Percentiles rank a stretch among this genome's conserved stretches.
These are phyloP conservation scores for Uria aalge DNA, from an alignment of 2,113 vertebrate genomes.

Conservation along the genomic window DNA sequence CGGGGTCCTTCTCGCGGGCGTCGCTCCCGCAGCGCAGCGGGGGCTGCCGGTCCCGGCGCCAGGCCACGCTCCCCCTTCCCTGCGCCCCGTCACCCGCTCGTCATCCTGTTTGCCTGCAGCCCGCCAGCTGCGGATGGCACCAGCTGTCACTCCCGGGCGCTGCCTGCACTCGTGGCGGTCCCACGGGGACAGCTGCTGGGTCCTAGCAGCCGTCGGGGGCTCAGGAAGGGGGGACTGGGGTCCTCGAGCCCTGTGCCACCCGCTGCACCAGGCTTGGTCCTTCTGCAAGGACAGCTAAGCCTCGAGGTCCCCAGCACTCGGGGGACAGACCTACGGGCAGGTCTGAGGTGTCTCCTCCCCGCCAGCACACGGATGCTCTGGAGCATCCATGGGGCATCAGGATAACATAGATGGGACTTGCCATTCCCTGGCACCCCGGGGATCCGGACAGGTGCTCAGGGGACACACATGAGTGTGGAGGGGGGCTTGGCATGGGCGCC, in stretches of 20 bases:
- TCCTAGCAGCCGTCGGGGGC: conserved; percentile 26
- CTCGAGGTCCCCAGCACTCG: accelerated
- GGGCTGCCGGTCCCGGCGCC: not conserved
- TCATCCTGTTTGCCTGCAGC: conserved; percentile 37
- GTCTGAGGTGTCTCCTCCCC: not conserved
- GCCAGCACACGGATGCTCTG: accelerated
- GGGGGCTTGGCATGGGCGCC: not conserved
- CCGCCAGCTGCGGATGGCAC: conserved; percentile 59
- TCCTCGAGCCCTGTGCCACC: not conserved
- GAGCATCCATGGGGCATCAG: not conserved
- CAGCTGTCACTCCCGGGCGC: conserved; percentile 63
- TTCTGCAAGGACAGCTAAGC: not conserved
- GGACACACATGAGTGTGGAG: accelerated
- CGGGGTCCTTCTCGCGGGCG: not conserved
- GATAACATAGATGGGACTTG: accelerated
- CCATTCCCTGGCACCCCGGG: not conserved
- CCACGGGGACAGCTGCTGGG: conserved; percentile 52
- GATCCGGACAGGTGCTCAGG: accelerated
- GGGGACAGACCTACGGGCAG: not conserved
- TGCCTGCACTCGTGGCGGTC: conserved; percentile 20
- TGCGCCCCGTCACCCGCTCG: not conserved
- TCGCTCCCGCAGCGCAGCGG: not conserved
- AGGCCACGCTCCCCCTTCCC: not conserved
- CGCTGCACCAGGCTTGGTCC: not conserved
- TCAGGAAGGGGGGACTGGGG: accelerated